phyloP scores from a whole-genome alignment of 2,888 invertebrate genomes.

The Phalera bucephala region DNA sequence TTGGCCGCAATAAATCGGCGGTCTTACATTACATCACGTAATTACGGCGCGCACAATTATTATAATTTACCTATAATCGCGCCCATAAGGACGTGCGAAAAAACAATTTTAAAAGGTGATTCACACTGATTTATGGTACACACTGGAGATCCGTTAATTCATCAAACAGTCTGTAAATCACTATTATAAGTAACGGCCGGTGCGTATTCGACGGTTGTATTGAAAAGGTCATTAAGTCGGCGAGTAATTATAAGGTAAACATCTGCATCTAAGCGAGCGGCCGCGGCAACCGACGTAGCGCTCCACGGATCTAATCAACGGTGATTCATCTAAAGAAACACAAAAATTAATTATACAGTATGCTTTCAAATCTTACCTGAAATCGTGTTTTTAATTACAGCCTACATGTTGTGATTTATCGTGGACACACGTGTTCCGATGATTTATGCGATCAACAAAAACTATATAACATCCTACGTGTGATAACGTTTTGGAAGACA shows the following conservation, averaged over 20 bases:
- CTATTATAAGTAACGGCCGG: slow-evolving; percentile 36
- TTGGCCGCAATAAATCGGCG: slow-evolving; percentile 69
- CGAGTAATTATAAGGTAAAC: slow-evolving; percentile 73
- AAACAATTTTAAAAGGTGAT: slow-evolving; percentile 70
- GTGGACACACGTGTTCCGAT: slow-evolving; percentile 60
- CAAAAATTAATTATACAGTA: slow-evolving; percentile 77
- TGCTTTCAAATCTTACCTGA: slow-evolving; percentile 69
- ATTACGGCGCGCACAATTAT: slow-evolving; percentile 77
- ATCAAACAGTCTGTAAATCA: slow-evolving; percentile 38
- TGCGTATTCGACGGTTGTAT: slow-evolving; percentile 35
- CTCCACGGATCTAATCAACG: slow-evolving; percentile 68
- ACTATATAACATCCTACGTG: slow-evolving; percentile 14
- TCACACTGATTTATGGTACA: slow-evolving; percentile 68
- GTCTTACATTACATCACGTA: slow-evolving; percentile 75
- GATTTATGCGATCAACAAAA: slow-evolving; percentile 57
- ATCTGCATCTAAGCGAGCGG: slow-evolving; percentile 62
- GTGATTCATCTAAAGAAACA: slow-evolving; percentile 78
- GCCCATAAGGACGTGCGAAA: slow-evolving; percentile 78
- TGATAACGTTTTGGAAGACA: slow-evolving; percentile 26
- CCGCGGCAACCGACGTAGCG: slow-evolving; percentile 35
- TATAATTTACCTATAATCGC: slow-evolving; percentile 81
- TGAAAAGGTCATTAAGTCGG: slow-evolving; percentile 70
- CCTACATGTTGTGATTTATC: slow-evolving; percentile 68
- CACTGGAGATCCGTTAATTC: slow-evolving; percentile 56
- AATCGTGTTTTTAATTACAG: slow-evolving; percentile 77